A percentile compares a stretch with the other conserved stretches of the same genome.
These are phyloP conservation scores for Athrips mouffetella DNA, from an alignment of 2,888 invertebrate species.

Conservation along the genomic window DNA sequence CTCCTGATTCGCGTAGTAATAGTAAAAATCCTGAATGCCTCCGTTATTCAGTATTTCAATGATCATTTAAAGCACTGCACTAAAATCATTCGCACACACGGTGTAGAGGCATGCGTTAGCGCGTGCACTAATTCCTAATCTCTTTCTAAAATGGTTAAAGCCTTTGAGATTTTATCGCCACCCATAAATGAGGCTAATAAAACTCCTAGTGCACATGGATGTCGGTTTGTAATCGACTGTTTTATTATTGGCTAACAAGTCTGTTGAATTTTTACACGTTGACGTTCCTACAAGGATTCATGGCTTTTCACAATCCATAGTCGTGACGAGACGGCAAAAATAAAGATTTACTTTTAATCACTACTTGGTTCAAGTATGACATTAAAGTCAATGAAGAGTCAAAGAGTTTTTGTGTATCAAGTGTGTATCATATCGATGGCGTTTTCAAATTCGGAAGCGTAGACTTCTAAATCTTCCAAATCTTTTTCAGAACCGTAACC, in stretches of 20 bases:
- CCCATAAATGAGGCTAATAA: conserved; percentile 19
- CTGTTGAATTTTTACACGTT: too few species aligned
- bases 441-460: too few species aligned
- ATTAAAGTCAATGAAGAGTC: too few species aligned
- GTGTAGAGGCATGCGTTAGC: background rate
- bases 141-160: conserved; percentile 21
- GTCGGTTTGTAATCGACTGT: background rate
- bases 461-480: too few species aligned
- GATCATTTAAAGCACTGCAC: conserved; percentile 17
- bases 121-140: background rate
- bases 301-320: too few species aligned
- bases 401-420: too few species aligned
- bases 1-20: background rate
- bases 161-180: conserved; percentile 27
- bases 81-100: background rate
- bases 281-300: too few species aligned
- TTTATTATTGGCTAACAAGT: background rate
- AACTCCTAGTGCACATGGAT: background rate
- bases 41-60: background rate
- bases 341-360: too few species aligned
- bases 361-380: too few species aligned
- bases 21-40: background rate
- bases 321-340: too few species aligned
- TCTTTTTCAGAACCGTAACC: too few species aligned
- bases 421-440: too few species aligned